phyloP scores from a whole-genome alignment of 2,113 vertebrate genomes.

The Girardinichthys multiradiatus region DNA sequence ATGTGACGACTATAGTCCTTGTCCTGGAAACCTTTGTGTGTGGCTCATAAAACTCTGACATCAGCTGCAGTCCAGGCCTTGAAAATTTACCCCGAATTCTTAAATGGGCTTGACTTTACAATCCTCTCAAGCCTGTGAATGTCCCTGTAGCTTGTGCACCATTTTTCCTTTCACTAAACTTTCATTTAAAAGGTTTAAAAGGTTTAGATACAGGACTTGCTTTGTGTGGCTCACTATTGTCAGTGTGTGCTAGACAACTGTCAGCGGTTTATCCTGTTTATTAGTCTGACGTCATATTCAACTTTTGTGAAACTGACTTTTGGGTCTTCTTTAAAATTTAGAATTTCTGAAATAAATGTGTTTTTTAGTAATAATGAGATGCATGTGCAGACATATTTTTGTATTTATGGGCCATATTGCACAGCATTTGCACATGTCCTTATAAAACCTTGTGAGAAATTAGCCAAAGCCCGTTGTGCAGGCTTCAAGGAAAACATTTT shows the following conservation, averaged over 20 bases:
- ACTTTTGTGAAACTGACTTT: not conserved
- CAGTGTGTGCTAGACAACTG: too few relatives aligned
- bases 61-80: not conserved
- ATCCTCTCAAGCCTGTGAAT: not conserved
- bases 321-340: not conserved
- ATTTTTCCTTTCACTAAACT: not conserved
- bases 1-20: too few relatives aligned
- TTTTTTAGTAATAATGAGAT: not conserved
- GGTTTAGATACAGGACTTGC: not conserved
- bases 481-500: constrained; percentile 14
- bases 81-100: not conserved
- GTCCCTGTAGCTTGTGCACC: not conserved
- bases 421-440: not conserved
- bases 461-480: not conserved
- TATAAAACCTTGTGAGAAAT: not conserved
- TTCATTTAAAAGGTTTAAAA: not conserved
- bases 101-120: not conserved
- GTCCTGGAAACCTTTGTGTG: too few relatives aligned
- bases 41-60: not conserved
- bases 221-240: too few relatives aligned
- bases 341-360: not conserved
- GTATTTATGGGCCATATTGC: not conserved
- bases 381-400: not conserved
- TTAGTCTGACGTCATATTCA: not conserved
- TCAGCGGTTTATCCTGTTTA: not conserved